Conservation (phyloP, 2,888 invertebrate species). For the Coleophora flavipennella region DNA sequence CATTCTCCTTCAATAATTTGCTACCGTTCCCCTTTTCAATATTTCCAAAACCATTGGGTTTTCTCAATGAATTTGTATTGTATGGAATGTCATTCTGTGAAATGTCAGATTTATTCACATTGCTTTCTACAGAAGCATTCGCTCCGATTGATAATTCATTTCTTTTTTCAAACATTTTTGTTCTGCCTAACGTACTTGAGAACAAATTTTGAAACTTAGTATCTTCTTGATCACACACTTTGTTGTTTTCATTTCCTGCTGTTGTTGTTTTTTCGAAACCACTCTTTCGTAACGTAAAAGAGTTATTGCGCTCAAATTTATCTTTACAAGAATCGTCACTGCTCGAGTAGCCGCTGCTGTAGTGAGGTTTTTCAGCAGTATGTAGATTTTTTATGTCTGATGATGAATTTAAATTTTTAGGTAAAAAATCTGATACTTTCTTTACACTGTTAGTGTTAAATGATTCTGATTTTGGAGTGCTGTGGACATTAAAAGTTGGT, state of each 20-base stretch:
- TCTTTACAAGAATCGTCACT: slow-evolving; percentile 44
- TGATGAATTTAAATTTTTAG: slow-evolving; percentile 27
- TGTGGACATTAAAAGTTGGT: slow-evolving; percentile 44
- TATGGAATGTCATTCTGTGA: slow-evolving; percentile 26
- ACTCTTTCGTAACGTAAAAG: slow-evolving; percentile 38
- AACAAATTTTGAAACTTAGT: slow-evolving; percentile 36
- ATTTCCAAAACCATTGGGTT: slow-evolving; percentile 18
- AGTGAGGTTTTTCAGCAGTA: slow-evolving; percentile 32
- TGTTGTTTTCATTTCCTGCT: slow-evolving; percentile 40
- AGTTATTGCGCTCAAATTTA: slow-evolving; percentile 35
- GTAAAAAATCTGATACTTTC: slow-evolving; percentile 26
- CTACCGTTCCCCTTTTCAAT: slow-evolving; percentile 21
- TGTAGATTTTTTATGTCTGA: slow-evolving; percentile 24
- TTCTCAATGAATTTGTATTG: slow-evolving; percentile 24
- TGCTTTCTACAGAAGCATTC: slow-evolving; percentile 20
- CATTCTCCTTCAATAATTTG: slow-evolving; percentile 26
- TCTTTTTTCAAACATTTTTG: slow-evolving; percentile 50
- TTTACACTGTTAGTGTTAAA: slow-evolving; percentile 17
- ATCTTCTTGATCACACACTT: slow-evolving; percentile 32
- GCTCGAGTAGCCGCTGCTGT: slow-evolving; percentile 38
- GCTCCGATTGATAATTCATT: slow-evolving; percentile 26
- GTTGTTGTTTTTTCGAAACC: slow-evolving; percentile 38
- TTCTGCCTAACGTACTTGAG: slow-evolving; percentile 52
- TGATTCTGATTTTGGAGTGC: slow-evolving; percentile 30
- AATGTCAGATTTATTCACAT: slow-evolving; percentile 18